phyloP scores from a whole-genome alignment of 2,888 invertebrate species.

The Galerucella calmariensis region DNA sequence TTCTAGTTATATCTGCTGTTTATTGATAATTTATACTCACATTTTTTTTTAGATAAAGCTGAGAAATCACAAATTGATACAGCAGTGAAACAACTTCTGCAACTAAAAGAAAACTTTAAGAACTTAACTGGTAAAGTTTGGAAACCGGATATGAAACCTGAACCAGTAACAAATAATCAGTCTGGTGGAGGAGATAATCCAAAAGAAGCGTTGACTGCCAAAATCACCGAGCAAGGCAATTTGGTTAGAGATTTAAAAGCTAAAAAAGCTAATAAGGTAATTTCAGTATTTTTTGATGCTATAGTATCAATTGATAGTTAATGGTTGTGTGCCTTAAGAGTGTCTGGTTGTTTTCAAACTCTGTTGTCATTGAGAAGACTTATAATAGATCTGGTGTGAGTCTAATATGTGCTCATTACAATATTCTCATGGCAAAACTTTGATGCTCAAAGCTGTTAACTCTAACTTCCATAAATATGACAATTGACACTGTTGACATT shows the following conservation, averaged over 20 bases:
- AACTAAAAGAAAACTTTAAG: constrained; percentile 71
- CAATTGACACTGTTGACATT: too few species aligned
- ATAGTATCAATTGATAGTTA: too few species aligned
- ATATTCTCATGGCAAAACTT: too few species aligned
- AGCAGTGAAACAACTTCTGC: constrained; percentile 69
- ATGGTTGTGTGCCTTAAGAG: too few species aligned
- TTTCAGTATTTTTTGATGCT: not conserved
- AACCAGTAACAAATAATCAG: constrained; percentile 2
- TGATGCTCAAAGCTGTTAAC: too few species aligned
- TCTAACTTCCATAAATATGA: too few species aligned
- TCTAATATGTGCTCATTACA: too few species aligned
- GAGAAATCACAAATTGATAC: constrained; percentile 68
- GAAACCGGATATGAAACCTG: constrained; percentile 59
- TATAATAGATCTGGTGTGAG: too few species aligned
- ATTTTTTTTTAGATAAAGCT: constrained; percentile 50
- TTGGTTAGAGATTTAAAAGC: constrained; percentile 70
- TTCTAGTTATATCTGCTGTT: too few species aligned
- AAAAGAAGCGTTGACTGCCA: constrained; percentile 59
- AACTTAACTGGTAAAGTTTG: constrained; percentile 69
- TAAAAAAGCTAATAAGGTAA: constrained; percentile 63
- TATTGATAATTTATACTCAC: not conserved
- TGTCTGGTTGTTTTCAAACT: too few species aligned
- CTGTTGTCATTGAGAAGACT: too few species aligned
- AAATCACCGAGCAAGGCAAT: constrained; percentile 72
- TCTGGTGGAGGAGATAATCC: constrained; percentile 68